Base-by-base conservation (phyloP, 2,113 vertebrate species). In the Alces alces region DNA sequence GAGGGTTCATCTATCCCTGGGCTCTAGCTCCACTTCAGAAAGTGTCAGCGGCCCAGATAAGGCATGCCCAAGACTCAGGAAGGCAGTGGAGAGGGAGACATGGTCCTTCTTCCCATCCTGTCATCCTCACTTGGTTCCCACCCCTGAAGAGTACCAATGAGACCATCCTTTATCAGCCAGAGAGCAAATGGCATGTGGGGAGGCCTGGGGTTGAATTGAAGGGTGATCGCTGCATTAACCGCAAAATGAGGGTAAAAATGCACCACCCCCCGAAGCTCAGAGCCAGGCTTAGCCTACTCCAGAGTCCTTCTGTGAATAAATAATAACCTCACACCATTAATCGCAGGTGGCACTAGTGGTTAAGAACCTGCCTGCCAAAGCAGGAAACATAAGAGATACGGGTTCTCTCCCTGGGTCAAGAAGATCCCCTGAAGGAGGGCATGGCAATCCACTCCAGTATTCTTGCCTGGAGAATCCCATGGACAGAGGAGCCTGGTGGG, bases 71-170 rank as follows among this genome's bases (percentile, higher is more conserved):
- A 0, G 19, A 2, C 23, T 39, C 17, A 3, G 0, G 28, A 70
- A 57, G 79, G 25, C 25, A 0, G 3, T 15, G 61, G 33, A 9
- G 27, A 27, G 0, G 33, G 33, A 61, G n/a, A 7, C 1, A 13
- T 4, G 9, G 14, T 52, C 21, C 50, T 33, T 8, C 1, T 17
- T 50, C 76, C 76, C 9, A 55, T 19, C 28, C 54, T 9, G 1
- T n/a, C 57, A 43, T 23, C 21, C 4, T 27, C 55, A 12, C 83
- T 60, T 57, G 19, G 30, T 23, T 82, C 30, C 30, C 21, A 13
- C 60, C 78, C 85, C 57, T 2, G 1, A 2, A 4, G 54, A 50
- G 61, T 0, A 2, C 36, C 6, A 45, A 27, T 21, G 80, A 84
- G 73, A 58, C 90, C 45, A 17, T 27, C 2, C 0, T 14, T 54